phyloP scores from a whole-genome alignment of 2,113 vertebrate species.

The Jacana jacana region DNA sequence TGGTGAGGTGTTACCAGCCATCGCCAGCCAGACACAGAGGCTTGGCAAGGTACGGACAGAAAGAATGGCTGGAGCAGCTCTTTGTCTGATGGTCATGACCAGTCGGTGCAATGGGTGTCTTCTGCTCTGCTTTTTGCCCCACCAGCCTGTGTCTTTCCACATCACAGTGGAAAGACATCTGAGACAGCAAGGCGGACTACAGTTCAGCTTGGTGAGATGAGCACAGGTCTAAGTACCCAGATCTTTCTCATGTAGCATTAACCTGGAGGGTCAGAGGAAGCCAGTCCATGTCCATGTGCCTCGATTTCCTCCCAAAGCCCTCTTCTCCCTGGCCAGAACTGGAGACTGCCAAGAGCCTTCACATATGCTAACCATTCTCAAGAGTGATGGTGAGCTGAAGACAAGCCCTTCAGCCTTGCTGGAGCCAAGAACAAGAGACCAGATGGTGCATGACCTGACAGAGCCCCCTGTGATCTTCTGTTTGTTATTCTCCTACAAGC shows the following conservation, averaged over 20 bases:
- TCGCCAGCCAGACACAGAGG: rapidly evolving
- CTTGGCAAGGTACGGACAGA: neutral
- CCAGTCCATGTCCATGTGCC: neutral
- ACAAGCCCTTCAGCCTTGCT: neutral
- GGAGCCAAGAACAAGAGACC: slow-evolving; percentile 33
- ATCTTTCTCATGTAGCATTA: neutral
- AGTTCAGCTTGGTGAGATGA: neutral
- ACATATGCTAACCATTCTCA: slow-evolving; percentile 23
- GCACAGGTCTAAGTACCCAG: neutral
- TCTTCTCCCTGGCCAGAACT: neutral
- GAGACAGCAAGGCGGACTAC: rapidly evolving
- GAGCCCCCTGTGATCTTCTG: slow-evolving; percentile 29
- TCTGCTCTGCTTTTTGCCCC: neutral
- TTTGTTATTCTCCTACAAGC: slow-evolving; percentile 39
- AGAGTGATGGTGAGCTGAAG: slow-evolving; percentile 11
- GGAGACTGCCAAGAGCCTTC: neutral
- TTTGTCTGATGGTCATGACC: neutral
- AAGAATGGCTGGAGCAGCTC: neutral
- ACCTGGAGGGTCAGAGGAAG: neutral
- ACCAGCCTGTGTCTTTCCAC: neutral
- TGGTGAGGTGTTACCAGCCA: neutral
- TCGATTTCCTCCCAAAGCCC: neutral
- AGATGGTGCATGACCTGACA: slow-evolving; percentile 34
- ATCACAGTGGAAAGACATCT: neutral
- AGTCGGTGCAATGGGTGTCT: rapidly evolving